Percentiles rank a stretch among this genome's conserved stretches.
Evolutionary conservation across 1,140 invertebrate species (phyloP).

Genomic region (Hycleus cichorii): DNA sequence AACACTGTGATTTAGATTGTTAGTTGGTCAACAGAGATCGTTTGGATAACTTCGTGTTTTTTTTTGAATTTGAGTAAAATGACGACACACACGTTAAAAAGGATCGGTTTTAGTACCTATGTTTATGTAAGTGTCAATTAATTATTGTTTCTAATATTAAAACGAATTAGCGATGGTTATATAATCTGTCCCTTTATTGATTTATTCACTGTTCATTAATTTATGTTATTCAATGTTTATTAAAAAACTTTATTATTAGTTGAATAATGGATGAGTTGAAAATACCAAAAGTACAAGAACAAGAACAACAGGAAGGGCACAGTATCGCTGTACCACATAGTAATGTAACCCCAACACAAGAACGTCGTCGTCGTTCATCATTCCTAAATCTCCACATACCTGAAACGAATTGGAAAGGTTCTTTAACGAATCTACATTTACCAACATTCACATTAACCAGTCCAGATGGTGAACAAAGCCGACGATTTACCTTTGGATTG

Average conservation of each 20-base stretch:
- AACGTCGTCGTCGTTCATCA: constrained; percentile 31
- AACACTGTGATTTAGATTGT: too few species aligned
- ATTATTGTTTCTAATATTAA: not conserved
- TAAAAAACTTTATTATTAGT: too few species aligned
- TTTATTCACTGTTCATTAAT: too few species aligned
- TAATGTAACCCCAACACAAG: not conserved
- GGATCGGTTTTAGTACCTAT: not conserved
- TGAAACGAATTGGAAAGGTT: constrained; percentile 33
- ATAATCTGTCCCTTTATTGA: not conserved
- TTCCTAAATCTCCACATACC: constrained; percentile 46
- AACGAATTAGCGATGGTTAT: not conserved
- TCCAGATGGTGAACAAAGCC: constrained; percentile 39
- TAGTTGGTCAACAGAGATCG: too few species aligned
- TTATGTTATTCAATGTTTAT: too few species aligned
- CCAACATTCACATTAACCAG: constrained; percentile 46
- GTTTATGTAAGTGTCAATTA: not conserved
- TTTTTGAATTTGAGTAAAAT: not conserved
- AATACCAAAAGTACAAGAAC: not conserved
- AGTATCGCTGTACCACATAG: constrained; percentile 24
- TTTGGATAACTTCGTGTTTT: too few species aligned
- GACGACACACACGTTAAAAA: not conserved
- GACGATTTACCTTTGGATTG: constrained; percentile 46
- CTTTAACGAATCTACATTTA: constrained; percentile 44
- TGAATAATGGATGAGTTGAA: not conserved
- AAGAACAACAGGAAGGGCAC: constrained; percentile 17